These are phyloP conservation scores for Egretta garzetta DNA, from an alignment of 2,113 vertebrate genomes.

Conservation along the genomic window DNA sequence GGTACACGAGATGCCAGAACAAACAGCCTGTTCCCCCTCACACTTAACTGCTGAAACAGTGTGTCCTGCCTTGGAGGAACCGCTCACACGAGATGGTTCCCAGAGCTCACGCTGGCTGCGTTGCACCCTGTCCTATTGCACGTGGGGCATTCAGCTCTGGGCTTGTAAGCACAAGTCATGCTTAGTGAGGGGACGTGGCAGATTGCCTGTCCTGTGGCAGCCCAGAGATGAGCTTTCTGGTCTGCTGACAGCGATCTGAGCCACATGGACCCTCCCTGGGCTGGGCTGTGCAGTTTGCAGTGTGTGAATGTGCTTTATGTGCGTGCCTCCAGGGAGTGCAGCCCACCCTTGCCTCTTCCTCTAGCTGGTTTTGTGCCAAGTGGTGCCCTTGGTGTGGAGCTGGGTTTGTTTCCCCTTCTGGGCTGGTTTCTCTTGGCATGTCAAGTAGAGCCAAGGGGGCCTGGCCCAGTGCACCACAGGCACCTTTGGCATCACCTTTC, in stretches of 20 bases:
- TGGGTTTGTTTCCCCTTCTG: background rate
- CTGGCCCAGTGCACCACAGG: background rate
- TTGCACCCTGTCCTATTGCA: background rate
- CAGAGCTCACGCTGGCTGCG: background rate
- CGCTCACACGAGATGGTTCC: background rate
- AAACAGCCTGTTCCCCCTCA: background rate
- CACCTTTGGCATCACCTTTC: background rate
- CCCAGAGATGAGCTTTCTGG: background rate
- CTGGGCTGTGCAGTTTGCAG: background rate
- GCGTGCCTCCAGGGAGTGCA: background rate
- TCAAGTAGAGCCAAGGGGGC: background rate
- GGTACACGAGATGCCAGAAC: background rate
- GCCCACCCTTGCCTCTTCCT: background rate
- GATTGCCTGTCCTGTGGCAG: background rate
- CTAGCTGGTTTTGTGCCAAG: background rate
- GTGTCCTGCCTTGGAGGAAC: background rate
- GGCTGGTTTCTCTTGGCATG: background rate
- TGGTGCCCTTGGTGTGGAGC: background rate
- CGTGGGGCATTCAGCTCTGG: background rate
- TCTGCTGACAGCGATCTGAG: background rate
- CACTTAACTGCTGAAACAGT: background rate
- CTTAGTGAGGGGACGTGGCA: background rate
- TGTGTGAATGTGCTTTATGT: background rate
- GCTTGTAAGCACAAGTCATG: background rate
- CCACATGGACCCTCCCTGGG: rapidly evolving